A percentile compares a stretch with the other conserved stretches of the same genome.
Conservation (phyloP, 2,797 vertebrate species). For the Tinamus major region DNA sequence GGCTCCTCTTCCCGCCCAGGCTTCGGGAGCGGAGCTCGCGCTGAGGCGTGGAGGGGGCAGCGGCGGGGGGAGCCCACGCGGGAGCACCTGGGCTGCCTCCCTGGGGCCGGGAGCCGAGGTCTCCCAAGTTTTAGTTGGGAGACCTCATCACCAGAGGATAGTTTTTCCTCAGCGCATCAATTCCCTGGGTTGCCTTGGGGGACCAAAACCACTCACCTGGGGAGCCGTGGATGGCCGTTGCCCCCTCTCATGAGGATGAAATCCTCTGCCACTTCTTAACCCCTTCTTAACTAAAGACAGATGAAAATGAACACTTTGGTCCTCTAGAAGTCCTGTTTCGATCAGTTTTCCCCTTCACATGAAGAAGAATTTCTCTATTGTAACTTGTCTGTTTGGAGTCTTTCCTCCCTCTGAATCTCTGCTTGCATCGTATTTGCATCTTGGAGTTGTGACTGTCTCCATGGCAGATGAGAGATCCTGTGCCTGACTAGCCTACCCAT, state of each 20-base stretch:
- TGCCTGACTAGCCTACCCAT: not conserved
- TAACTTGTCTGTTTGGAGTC: not conserved
- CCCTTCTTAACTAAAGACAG: accelerated
- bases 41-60: not conserved
- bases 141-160: no score
- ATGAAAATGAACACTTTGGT: not conserved
- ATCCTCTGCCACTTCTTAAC: accelerated
- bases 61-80: no score
- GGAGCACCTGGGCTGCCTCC: no score
- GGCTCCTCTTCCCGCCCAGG: not conserved
- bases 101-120: no score
- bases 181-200: no score
- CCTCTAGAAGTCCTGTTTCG: accelerated
- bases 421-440: not conserved
- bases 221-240: no score
- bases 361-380: not conserved
- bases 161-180: no score
- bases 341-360: not conserved
- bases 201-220: no score
- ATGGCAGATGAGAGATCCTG: accelerated
- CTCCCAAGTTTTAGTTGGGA: no score
- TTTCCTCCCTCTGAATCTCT: not conserved
- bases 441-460: not conserved
- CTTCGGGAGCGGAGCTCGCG: not conserved
- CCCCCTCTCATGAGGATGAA: not conserved